phyloP scores from a whole-genome alignment of 2,113 vertebrate genomes.

The Psittacara wagleri region DNA sequence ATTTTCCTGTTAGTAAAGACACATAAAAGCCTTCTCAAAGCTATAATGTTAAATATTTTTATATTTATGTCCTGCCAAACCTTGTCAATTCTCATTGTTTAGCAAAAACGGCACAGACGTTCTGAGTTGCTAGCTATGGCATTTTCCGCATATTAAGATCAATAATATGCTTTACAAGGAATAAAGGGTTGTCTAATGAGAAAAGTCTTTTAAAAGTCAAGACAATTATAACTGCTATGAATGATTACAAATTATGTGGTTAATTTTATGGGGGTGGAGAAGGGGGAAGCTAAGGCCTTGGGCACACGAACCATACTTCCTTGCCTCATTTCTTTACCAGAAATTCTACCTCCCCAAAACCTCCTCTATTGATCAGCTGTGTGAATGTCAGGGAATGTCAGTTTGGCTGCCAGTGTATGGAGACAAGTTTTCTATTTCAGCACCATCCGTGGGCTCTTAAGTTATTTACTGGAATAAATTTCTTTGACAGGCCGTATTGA shows the following conservation, averaged over 20 bases:
- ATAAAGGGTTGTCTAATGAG: slow-evolving; percentile 42
- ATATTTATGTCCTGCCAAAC: slow-evolving; percentile 60
- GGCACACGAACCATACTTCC: background rate
- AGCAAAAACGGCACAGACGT: slow-evolving; percentile 29
- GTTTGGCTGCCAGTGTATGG: background rate
- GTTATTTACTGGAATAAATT: background rate
- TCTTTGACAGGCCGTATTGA: background rate
- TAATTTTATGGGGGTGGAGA: background rate
- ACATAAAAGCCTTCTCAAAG: slow-evolving; percentile 41
- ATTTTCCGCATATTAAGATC: slow-evolving; percentile 57
- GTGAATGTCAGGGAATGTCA: background rate
- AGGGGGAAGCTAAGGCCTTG: background rate
- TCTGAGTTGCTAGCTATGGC: background rate
- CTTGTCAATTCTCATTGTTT: slow-evolving; percentile 55
- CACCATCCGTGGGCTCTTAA: background rate
- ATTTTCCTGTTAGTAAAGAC: slow-evolving; percentile 33
- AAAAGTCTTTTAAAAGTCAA: slow-evolving; percentile 44
- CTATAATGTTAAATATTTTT: slow-evolving; percentile 46
- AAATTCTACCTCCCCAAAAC: background rate
- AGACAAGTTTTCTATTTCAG: background rate
- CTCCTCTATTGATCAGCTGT: background rate
- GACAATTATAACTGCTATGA: slow-evolving; percentile 20
- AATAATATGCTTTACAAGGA: slow-evolving; percentile 37
- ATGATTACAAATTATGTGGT: slow-evolving; percentile 35
- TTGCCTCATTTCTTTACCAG: background rate